Conservation (phyloP, 2,113 vertebrate genomes). For the Fulmarus glacialis region DNA sequence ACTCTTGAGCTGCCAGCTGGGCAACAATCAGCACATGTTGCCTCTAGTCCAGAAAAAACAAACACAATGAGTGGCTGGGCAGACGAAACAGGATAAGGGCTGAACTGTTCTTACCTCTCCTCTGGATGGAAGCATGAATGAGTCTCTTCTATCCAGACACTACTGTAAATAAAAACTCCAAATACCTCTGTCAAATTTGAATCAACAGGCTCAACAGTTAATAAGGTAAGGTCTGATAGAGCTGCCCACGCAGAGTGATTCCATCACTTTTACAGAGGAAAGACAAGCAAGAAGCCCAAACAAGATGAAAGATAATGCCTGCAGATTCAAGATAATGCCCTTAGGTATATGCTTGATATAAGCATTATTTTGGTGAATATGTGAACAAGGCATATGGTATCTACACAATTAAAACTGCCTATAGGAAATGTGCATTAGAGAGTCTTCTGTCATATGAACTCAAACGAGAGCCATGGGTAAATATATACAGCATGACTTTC, state of each 20-base stretch:
- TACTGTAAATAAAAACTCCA: background rate
- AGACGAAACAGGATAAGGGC: background rate
- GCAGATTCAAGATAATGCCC: background rate
- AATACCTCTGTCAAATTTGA: background rate
- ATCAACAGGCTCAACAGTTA: background rate
- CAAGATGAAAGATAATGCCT: background rate
- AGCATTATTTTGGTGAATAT: background rate
- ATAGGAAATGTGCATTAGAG: background rate
- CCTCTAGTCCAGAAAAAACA: background rate
- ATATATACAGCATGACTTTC: background rate
- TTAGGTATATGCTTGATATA: too few relatives aligned
- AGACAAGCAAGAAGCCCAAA: background rate
- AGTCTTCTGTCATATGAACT: accelerated
- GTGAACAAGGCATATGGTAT: background rate
- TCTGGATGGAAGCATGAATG: background rate
- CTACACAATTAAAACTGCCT: background rate
- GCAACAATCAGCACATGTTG: background rate
- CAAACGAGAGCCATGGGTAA: background rate
- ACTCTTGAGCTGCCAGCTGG: background rate
- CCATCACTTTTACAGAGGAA: background rate
- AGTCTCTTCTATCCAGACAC: background rate
- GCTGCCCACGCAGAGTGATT: background rate
- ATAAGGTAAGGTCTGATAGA: background rate
- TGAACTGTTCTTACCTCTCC: background rate
- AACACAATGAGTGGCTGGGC: background rate